Evolutionary conservation across 35 echinoderm and acorn worm species (phyloP).

Genomic region (Lytechinus pictus): DNA sequence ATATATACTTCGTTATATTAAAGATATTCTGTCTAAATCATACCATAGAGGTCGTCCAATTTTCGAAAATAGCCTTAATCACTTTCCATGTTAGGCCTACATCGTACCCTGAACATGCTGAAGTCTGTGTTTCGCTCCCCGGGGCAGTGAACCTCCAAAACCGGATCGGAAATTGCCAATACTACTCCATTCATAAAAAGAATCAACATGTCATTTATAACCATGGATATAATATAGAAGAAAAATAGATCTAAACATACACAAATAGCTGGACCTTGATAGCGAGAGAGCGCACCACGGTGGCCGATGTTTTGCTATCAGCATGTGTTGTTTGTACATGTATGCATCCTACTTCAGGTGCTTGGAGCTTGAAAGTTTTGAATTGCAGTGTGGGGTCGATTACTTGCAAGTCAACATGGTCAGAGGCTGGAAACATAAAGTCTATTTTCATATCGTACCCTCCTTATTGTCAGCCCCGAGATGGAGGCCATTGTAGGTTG

Average conservation of each 20-base stretch:
- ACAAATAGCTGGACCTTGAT: neutral
- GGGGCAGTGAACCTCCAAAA: neutral
- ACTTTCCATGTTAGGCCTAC: neutral
- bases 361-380: neutral
- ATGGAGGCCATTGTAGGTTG: neutral
- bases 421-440: neutral
- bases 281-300: neutral
- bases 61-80: neutral
- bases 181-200: neutral
- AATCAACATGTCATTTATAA: neutral
- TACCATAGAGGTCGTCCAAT: neutral
- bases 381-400: neutral
- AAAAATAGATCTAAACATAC: neutral
- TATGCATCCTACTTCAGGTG: neutral
- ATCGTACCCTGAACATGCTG: neutral
- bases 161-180: neutral
- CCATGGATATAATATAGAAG: neutral
- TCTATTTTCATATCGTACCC: neutral
- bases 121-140: neutral
- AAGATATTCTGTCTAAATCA: neutral
- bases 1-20: neutral
- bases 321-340: neutral
- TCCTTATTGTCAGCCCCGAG: neutral
- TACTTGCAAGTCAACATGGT: neutral
- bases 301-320: conserved; percentile 3